phyloP scores from a whole-genome alignment of 2,113 vertebrate species.

The Hydrolagus affinis region DNA sequence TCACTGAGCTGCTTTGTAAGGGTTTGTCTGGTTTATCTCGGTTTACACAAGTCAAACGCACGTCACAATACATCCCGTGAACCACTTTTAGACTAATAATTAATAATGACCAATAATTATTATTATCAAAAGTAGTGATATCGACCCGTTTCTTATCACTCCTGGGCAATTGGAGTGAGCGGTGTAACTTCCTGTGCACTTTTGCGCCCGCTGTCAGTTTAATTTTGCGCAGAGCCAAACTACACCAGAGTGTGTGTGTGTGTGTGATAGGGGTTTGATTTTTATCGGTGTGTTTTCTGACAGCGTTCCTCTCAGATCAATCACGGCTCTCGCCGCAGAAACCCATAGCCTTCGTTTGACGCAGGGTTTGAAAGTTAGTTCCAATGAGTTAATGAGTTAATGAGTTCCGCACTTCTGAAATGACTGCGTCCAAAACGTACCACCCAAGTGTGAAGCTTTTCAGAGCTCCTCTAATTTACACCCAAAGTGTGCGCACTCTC shows the following conservation, averaged over 20 bases:
- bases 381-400: too few relatives aligned
- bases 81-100: too few relatives aligned
- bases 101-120: too few relatives aligned
- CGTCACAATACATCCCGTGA: too few relatives aligned
- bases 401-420: not conserved
- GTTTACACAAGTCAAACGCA: too few relatives aligned
- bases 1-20: too few relatives aligned
- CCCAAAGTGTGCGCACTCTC: not conserved
- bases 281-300: not conserved
- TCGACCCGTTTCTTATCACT: too few relatives aligned
- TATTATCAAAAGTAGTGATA: too few relatives aligned
- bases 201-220: too few relatives aligned
- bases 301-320: not conserved
- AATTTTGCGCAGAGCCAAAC: not conserved
- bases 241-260: too few relatives aligned
- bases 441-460: not conserved
- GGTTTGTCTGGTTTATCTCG: too few relatives aligned
- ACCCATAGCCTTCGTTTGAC: not conserved
- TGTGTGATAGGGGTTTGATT: not conserved
- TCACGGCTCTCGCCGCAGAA: not conserved
- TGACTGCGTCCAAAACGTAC: not conserved
- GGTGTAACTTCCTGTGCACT: not conserved
- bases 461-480: not conserved
- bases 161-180: not conserved
- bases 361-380: not conserved